Percentiles rank a stretch among this genome's conserved stretches.
Evolutionary conservation across 1,140 invertebrate genomes (phyloP).

Genomic region (Drosophila quadrilineata): DNA sequence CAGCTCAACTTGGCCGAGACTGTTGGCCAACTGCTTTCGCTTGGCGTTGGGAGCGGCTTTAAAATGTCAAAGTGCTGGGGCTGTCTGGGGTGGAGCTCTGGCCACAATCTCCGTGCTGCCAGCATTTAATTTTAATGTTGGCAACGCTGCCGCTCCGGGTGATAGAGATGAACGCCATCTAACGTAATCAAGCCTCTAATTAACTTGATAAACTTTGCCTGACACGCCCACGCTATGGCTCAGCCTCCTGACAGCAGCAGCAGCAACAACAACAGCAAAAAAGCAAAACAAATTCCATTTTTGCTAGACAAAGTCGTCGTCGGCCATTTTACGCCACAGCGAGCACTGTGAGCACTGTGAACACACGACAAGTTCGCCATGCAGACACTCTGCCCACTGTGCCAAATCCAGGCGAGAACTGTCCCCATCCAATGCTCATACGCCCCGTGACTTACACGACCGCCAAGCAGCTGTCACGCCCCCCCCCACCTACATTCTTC

Average conservation of each 20-base stretch:
- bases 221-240: conserved; percentile 21
- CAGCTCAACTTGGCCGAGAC: too few species aligned
- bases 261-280: conserved; percentile 1
- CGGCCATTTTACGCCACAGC: conserved; percentile 68
- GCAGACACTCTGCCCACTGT: not conserved
- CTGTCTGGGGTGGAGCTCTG: not conserved
- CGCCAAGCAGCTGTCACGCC: conserved; percentile 42
- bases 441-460: conserved; percentile 45
- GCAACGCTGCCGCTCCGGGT: not conserved
- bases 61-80: conserved; percentile 54
- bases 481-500: not conserved
- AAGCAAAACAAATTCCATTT: conserved; percentile 19
- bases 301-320: conserved; percentile 56
- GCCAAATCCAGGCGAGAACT: too few species aligned
- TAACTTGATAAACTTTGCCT: conserved; percentile 70
- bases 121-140: conserved; percentile 63
- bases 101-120: conserved; percentile 24
- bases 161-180: conserved; percentile 44
- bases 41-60: conserved; percentile 37
- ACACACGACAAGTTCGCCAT: conserved; percentile 11
- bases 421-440: not conserved
- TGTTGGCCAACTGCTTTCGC: not conserved
- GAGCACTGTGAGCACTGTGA: conserved; percentile 44
- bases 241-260: not conserved
- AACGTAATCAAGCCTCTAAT: conserved; percentile 77